A percentile compares a stretch with the other conserved stretches of the same genome.
These are phyloP conservation scores for Pollenia labialis DNA, from an alignment of 2,888 invertebrate species.

Conservation along the genomic window DNA sequence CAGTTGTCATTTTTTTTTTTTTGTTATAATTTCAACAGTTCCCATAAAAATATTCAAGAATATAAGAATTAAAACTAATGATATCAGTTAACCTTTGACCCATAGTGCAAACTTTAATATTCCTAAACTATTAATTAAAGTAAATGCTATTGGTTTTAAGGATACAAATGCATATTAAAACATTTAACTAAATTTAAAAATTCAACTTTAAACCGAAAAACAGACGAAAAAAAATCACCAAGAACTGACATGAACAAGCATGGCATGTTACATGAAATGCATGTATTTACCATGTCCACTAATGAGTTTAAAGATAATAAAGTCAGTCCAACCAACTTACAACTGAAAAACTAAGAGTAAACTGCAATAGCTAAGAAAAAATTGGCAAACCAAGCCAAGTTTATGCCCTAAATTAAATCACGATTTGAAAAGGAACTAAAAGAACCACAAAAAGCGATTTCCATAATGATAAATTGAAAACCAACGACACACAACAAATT, in stretches of 20 bases:
- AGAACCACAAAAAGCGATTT: slow-evolving; percentile 33
- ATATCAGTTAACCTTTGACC: background rate
- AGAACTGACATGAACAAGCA: slow-evolving; percentile 27
- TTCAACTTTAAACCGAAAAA: slow-evolving; percentile 15
- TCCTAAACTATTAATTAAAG: slow-evolving; percentile 4
- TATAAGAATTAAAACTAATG: background rate
- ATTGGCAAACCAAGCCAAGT: background rate
- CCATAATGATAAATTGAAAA: slow-evolving; percentile 43
- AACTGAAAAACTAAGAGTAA: background rate
- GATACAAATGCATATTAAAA: slow-evolving; percentile 1
- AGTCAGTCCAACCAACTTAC: slow-evolving; percentile 19
- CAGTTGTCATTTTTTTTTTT: no score
- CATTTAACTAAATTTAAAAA: slow-evolving; percentile 34
- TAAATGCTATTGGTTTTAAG: background rate
- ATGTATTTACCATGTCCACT: slow-evolving; percentile 52
- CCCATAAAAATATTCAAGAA: no score
- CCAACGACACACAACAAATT: slow-evolving; percentile 34
- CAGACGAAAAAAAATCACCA: background rate
- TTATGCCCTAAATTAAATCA: slow-evolving; percentile 66
- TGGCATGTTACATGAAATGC: slow-evolving; percentile 59
- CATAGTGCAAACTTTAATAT: background rate
- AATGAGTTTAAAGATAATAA: slow-evolving; percentile 60
- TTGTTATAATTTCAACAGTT: no score
- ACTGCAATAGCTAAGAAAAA: slow-evolving; percentile 9
- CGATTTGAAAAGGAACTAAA: slow-evolving; percentile 65